Evolutionary conservation across 2,797 vertebrate species (phyloP), one percentile per base, ranked within the genome.

Genomic region (Petrocephalus schoutedeni): DNA sequence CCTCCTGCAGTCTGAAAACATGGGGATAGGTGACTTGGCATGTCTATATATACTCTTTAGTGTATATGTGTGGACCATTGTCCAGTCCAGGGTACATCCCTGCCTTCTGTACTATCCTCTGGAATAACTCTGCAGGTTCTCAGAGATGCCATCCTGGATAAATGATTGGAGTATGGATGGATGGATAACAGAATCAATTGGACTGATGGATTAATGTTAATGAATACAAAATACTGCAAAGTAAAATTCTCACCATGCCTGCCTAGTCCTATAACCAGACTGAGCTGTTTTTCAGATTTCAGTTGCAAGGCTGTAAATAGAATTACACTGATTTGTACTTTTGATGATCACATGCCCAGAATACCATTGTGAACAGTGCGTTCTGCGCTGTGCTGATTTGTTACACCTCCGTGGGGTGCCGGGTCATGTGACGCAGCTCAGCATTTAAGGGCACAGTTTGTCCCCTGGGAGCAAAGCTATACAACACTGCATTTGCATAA

Each of bases 251-350:
- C 36, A 6, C 71, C 16, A 7, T 77, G 1, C 32, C 28, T n/a
- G 36, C 28, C 71, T 77, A 6, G 16, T n/a, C 19, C 71, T 77
- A 9, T 45, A 77, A 41, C 41, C 71, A 45, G 12, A 77, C 64
- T 16, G 10, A 71, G 23, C 28, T 71, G 64, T 71, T 71, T 71
- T 71, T 71, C 64, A 71, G 64, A 71, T 36, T 71, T 36, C 4
- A 36, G 64, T 71, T 71, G 23, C 64, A 71, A 16, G 64, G 64
- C 64, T 71, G 64, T 71, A 71, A 71, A 28, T 28, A 16, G 12
- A 71, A 71, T 71, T 71, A 77, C 71, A 45, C 36, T 45, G 71
- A 77, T 36, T 71, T 71, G 64, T 71, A 71, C 64, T 71, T 71
- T 71, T 71, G 64, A 71, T 36, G 64, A 71, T 71, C 64, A 36